Evolutionary conservation across 2,888 invertebrate species (phyloP), one percentile per base, ranked within the genome.

Genomic region (Apodemia duryi): DNA sequence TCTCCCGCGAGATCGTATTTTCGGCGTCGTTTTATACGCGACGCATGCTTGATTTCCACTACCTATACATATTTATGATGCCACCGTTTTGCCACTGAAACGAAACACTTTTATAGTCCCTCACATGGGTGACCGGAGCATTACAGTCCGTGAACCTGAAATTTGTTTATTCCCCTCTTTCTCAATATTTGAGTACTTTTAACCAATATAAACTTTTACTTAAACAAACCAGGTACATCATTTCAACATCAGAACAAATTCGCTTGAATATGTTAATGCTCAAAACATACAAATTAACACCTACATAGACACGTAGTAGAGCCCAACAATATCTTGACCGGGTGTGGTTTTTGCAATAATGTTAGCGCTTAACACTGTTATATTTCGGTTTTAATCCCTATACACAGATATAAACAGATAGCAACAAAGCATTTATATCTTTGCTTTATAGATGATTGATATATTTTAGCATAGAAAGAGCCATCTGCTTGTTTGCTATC

Each of bases 11-110:
- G 88, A 88, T 86, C 88, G 84, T 84, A 90, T 89, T 90, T 91
- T 90, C 85, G 90, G 88, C 78, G 81, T 81, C 85, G 85, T 86
- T 90, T 89, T 90, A 88, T 88, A 85, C 88, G 84, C 84, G 86
- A 88, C 87, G 91, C 90, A 89, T 89, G 91, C 91, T 86, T 89
- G 89, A 88, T 91, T 90, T 86, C 77, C 79, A 83, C 84, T n/a
- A 28, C 38, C 64, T 87, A 89, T 91, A 91, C 91, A 91, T 91
- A 91, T 91, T 91, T 91, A 91, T 91, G 90, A 89, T 79, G 81
- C 79, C 78, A 78, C 76, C 78, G 78, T 81, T 84, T 79, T 77
- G 82, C 76, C 77, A 80, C 77, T 75, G 77, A 76, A 79, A 80
- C 79, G 82, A 81, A 83, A 81, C 83, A 86, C 83, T 87, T 90